These are phyloP conservation scores for Drosophila pseudotakahashii DNA, from an alignment of 2,888 invertebrate species.

Conservation along the genomic window DNA sequence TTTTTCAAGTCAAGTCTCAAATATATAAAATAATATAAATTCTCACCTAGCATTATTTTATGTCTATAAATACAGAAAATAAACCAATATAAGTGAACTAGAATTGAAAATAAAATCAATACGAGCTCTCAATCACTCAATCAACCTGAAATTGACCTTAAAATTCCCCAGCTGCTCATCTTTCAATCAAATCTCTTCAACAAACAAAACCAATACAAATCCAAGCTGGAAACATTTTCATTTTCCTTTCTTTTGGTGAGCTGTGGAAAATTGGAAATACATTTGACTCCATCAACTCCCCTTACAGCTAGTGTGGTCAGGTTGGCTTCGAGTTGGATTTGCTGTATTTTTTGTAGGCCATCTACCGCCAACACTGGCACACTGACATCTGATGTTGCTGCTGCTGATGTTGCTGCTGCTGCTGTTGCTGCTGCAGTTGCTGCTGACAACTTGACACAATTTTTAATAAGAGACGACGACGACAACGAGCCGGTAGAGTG, in stretches of 20 bases:
- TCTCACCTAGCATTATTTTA: too few relatives aligned
- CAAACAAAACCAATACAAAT: constrained; percentile 30
- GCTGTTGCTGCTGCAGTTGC: constrained; percentile 38
- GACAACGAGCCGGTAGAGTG: constrained; percentile 54
- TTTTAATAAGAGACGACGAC: constrained; percentile 53
- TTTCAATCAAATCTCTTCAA: constrained; percentile 23
- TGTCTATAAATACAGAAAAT: too few relatives aligned
- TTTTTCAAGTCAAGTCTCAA: too few relatives aligned
- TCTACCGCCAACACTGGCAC: constrained; percentile 52
- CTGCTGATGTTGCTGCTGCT: background rate
- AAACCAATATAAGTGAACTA: background rate
- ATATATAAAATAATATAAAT: too few relatives aligned
- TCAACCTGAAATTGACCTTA: constrained; percentile 8
- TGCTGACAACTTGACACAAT: constrained; percentile 75
- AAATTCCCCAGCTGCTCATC: constrained; percentile 16
- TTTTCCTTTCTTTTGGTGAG: constrained; percentile 34
- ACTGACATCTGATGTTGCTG: constrained; percentile 62
- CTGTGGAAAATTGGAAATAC: constrained; percentile 44
- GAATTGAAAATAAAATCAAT: constrained; percentile 11
- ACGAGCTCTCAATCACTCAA: constrained; percentile 6
- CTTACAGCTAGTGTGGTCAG: constrained; percentile 60
- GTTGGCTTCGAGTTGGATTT: constrained; percentile 14
- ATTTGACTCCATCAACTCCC: constrained; percentile 62
- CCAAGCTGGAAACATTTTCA: constrained; percentile 26
- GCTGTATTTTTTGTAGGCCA: constrained; percentile 59